Evolutionary conservation across 1,140 invertebrate species (phyloP).

Genomic region (Macrosteles quadrilineatus): DNA sequence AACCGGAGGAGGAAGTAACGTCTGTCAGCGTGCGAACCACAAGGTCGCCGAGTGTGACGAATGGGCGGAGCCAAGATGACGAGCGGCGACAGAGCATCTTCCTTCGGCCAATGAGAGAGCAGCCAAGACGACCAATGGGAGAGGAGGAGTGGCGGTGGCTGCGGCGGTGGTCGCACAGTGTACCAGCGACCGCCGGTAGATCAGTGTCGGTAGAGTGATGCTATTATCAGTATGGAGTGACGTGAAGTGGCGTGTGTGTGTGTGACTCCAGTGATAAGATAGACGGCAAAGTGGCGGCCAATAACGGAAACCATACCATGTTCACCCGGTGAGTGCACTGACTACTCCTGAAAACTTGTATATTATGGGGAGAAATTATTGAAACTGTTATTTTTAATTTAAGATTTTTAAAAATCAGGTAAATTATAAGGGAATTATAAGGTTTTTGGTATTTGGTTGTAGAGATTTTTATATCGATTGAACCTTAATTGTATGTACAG

Average conservation of each 20-base stretch:
- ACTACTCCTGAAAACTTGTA: no score
- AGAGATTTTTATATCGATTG: no score
- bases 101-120: background rate
- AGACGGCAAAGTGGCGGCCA: conserved; percentile 31
- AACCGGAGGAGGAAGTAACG: no score
- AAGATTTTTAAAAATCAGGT: background rate
- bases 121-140: background rate
- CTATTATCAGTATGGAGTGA: background rate
- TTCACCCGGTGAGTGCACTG: conserved; percentile 30
- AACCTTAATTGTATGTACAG: no score
- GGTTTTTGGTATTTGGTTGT: no score
- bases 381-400: background rate
- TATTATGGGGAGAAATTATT: background rate
- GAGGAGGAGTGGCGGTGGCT: background rate
- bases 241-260: background rate
- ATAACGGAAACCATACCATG: conserved; percentile 29
- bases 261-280: background rate
- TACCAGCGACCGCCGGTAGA: background rate
- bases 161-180: background rate
- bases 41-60: conserved; percentile 10
- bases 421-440: no score
- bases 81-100: conserved; percentile 14
- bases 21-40: no score
- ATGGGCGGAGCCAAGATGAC: conserved; percentile 15
- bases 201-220: background rate